Evolutionary conservation across 2,888 invertebrate species (phyloP).

Genomic region (Oligia latruncula): DNA sequence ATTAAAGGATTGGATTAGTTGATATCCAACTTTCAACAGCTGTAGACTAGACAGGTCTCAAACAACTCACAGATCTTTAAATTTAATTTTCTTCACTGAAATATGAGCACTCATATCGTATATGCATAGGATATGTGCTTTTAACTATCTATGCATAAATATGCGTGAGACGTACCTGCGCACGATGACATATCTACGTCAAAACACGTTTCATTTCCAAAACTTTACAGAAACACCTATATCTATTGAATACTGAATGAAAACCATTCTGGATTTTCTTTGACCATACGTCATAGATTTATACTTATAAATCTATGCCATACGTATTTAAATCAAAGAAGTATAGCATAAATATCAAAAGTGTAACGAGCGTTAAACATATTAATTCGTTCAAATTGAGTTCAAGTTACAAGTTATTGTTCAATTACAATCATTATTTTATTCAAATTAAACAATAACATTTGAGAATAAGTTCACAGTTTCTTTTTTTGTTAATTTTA

Average conservation of each 20-base stretch:
- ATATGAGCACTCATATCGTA: constrained; percentile 6
- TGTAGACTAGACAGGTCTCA: constrained; percentile 30
- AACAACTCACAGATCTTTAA: constrained; percentile 17
- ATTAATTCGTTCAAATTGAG: not conserved
- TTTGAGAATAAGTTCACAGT: not conserved
- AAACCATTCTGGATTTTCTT: not conserved
- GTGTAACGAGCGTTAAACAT: not conserved
- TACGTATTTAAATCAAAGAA: not conserved
- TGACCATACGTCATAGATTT: not conserved
- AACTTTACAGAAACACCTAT: not conserved
- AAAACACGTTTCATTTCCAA: not conserved
- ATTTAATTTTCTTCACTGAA: constrained; percentile 13
- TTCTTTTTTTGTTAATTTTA: constrained; percentile 29
- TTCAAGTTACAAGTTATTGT: not conserved
- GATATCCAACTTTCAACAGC: constrained; percentile 32
- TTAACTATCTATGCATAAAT: not conserved
- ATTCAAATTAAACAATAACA: constrained; percentile 19
- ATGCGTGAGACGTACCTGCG: not conserved
- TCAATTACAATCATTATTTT: not conserved
- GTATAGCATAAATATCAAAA: not conserved
- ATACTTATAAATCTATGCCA: too few relatives aligned
- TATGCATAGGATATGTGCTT: not conserved
- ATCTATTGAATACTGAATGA: constrained; percentile 2
- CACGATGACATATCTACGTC: not conserved
- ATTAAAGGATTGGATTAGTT: constrained; percentile 41